phyloP scores from a whole-genome alignment of 2,797 vertebrate genomes.

The Danio albolineatus region DNA sequence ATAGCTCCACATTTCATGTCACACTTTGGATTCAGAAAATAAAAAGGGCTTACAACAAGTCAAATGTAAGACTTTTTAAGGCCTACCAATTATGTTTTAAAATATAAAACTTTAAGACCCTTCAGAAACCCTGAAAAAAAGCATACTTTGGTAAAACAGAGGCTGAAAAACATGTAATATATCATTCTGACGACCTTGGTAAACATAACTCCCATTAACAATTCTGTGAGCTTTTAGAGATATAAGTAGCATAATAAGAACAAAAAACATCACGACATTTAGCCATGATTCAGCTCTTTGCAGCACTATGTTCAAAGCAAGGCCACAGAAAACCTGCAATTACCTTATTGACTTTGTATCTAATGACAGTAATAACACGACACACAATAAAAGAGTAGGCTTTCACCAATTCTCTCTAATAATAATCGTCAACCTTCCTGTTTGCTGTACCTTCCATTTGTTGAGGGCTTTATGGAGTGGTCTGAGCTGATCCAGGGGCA shows the following conservation, averaged over 20 bases:
- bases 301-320: slow-evolving; percentile 1
- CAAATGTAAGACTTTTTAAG: background rate
- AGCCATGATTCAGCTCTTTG: background rate
- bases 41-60: too few species aligned
- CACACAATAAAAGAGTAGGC: background rate
- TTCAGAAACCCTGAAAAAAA: background rate
- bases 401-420: slow-evolving; percentile 1
- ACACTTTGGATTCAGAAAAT: background rate
- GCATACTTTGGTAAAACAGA: slow-evolving; percentile 15
- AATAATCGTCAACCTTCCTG: background rate
- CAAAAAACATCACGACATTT: background rate
- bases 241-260: background rate
- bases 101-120: too few species aligned
- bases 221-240: background rate
- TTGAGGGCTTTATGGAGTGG: slow-evolving; percentile 82
- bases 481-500: slow-evolving; percentile 77
- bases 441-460: slow-evolving; percentile 81
- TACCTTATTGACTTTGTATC: slow-evolving; percentile 15
- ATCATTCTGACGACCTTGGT: too few species aligned
- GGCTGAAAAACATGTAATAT: background rate
- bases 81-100: background rate
- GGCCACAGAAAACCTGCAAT: slow-evolving; percentile 5
- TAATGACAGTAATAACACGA: background rate
- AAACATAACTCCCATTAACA: background rate
- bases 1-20: background rate